These are phyloP conservation scores for Epirrhoe tristata DNA, from an alignment of 2,888 invertebrate species.

Conservation along the genomic window DNA sequence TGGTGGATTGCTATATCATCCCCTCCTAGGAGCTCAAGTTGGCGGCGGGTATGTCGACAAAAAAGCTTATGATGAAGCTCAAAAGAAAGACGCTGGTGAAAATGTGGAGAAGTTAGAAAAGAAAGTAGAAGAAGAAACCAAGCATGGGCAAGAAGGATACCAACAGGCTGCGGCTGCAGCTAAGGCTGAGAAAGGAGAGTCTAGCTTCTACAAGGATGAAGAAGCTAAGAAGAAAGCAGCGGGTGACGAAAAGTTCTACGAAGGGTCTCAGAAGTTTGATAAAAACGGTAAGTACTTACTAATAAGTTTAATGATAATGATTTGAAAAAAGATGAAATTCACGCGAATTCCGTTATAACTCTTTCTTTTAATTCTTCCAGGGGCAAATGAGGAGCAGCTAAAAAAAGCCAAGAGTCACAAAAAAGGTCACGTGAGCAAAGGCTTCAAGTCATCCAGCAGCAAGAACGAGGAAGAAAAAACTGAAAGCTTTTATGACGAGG, in stretches of 20 bases:
- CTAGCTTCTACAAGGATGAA: slow-evolving; percentile 82
- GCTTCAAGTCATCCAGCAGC: slow-evolving; percentile 88
- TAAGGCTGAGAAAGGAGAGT: slow-evolving; percentile 83
- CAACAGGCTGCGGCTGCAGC: slow-evolving; percentile 83
- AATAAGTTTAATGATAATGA: neutral
- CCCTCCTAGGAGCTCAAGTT: slow-evolving; percentile 70
- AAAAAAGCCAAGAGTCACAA: slow-evolving; percentile 86
- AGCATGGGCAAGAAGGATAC: slow-evolving; percentile 85
- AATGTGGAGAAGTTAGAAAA: slow-evolving; percentile 83
- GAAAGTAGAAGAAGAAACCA: slow-evolving; percentile 82
- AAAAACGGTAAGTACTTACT: slow-evolving; percentile 78
- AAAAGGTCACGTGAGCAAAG: slow-evolving; percentile 88
- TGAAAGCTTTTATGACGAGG: slow-evolving; percentile 88
- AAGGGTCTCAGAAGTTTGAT: slow-evolving; percentile 84
- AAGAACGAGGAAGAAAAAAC: slow-evolving; percentile 88
- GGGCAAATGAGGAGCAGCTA: slow-evolving; percentile 83
- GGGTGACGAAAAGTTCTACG: slow-evolving; percentile 86
- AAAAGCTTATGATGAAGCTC: slow-evolving; percentile 83
- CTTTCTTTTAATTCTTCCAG: slow-evolving; percentile 48
- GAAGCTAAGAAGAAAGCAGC: slow-evolving; percentile 85
- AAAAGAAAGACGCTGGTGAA: slow-evolving; percentile 84
- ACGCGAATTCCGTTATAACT: neutral
- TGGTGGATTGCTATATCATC: slow-evolving; percentile 73
- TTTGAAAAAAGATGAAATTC: too few relatives aligned
- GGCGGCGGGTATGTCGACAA: slow-evolving; percentile 83